Base-by-base conservation (phyloP, 1,140 invertebrate genomes). In the Rhynchophorus ferrugineus region DNA sequence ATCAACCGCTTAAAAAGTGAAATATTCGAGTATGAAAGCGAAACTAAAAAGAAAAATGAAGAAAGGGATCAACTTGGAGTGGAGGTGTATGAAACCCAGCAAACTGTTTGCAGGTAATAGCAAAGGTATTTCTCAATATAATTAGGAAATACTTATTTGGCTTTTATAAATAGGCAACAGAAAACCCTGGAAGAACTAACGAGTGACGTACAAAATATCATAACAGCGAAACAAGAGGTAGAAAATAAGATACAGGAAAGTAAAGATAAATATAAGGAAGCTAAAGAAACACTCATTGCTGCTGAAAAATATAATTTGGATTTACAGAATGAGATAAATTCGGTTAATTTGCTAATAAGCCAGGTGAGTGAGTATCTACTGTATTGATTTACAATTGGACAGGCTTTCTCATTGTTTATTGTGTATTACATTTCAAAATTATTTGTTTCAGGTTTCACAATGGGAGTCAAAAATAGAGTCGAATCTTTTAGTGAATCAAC, bases 401-500 rank as follows among this genome's bases (percentile, higher is more conserved):
- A n/a, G n/a, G n/a, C n/a, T 29, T 11, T 29, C 24, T 29, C 24
- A 6, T 29, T 29, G 24, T 29, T 29, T 11, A 29, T 5, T 29
- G n/a, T n/a, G n/a, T n/a, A n/a, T 43, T 3, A 16, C 9, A 16
- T 43, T 11, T 21, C 1, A 3, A 38, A 3, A 38, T 38, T 38
- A 2, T 20, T 43, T 2, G 3, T 22, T 43, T 29, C 11, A 52
- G 62, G 66, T 78, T 54, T 69, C 72, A 20, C 48, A 63, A 17
- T 78, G 75, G 75, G 72, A 76, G 22, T 65, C 71, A 20, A 73
- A 78, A 49, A 71, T 76, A 0, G 73, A 78, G 54, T 73, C 73
- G 0, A 71, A 78, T 44, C 63, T 78, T 20, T 67, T 68, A 0
- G 68, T 77, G 39, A 77, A 72, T 56, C 73, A 77, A 53, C 67